phyloP scores from a whole-genome alignment of 2,797 vertebrate species.

The Microhierax caerulescens region DNA sequence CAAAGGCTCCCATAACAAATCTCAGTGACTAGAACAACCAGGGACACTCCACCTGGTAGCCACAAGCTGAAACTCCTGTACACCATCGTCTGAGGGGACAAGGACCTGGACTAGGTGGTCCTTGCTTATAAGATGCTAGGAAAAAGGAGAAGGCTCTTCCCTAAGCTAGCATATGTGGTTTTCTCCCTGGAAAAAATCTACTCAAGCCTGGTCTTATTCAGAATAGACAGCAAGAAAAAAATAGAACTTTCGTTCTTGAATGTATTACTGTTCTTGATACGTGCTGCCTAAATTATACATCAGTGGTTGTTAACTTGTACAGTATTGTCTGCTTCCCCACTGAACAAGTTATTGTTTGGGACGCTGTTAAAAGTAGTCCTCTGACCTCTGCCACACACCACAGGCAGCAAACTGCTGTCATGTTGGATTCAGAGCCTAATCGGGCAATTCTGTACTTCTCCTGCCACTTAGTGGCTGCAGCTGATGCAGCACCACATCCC shows the following conservation, averaged over 20 bases:
- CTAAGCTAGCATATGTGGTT: background rate
- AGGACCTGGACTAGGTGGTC: background rate
- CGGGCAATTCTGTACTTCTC: background rate
- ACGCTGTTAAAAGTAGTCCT: background rate
- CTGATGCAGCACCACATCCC: background rate
- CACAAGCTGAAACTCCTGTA: background rate
- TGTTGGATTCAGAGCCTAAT: background rate
- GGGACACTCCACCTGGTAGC: background rate
- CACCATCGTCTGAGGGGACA: background rate
- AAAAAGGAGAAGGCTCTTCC: background rate
- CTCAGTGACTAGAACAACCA: background rate
- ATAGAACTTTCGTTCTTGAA: background rate
- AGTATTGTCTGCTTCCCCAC: background rate
- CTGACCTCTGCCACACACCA: background rate
- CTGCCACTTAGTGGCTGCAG: constrained; percentile 52
- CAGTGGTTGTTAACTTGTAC: background rate
- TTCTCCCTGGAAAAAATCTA: background rate
- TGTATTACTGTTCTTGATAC: background rate
- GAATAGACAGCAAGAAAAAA: background rate
- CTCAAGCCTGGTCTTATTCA: background rate
- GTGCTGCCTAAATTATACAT: background rate
- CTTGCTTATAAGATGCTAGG: background rate
- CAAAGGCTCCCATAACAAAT: background rate
- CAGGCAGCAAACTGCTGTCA: background rate
- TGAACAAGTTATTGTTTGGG: background rate